phyloP scores from a whole-genome alignment of 2,888 invertebrate species.

The Epinotia brunnichana region DNA sequence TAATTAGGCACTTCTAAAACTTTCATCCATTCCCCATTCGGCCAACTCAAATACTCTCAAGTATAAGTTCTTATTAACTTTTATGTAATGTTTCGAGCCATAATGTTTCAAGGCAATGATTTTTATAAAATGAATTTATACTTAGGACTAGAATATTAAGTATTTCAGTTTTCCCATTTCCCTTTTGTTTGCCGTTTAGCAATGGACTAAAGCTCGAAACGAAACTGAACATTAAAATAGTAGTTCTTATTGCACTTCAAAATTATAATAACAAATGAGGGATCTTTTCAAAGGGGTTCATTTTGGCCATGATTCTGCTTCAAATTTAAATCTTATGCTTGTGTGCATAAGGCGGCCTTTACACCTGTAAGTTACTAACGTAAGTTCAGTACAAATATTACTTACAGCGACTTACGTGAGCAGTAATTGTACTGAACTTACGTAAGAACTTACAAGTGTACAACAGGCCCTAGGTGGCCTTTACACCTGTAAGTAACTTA shows the following conservation, averaged over 20 bases:
- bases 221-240: constrained; percentile 29
- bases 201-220: constrained; percentile 2
- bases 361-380: too few relatives aligned
- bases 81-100: constrained; percentile 1
- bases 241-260: constrained; percentile 52
- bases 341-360: too few relatives aligned
- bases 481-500: too few relatives aligned
- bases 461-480: too few relatives aligned
- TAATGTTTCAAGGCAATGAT: neutral
- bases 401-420: too few relatives aligned
- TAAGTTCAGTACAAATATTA: too few relatives aligned
- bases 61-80: neutral
- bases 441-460: too few relatives aligned
- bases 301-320: neutral
- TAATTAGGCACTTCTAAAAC: too few relatives aligned
- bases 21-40: too few relatives aligned
- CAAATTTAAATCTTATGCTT: neutral
- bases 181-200: neutral
- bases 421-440: too few relatives aligned
- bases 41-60: too few relatives aligned
- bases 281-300: neutral
- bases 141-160: constrained; percentile 30
- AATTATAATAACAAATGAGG: constrained; percentile 6
- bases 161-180: constrained; percentile 21
- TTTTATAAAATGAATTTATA: neutral